These are phyloP conservation scores for Siderastrea siderea DNA, from an alignment of 92 coral and sea anemone species.

Conservation along the genomic window DNA sequence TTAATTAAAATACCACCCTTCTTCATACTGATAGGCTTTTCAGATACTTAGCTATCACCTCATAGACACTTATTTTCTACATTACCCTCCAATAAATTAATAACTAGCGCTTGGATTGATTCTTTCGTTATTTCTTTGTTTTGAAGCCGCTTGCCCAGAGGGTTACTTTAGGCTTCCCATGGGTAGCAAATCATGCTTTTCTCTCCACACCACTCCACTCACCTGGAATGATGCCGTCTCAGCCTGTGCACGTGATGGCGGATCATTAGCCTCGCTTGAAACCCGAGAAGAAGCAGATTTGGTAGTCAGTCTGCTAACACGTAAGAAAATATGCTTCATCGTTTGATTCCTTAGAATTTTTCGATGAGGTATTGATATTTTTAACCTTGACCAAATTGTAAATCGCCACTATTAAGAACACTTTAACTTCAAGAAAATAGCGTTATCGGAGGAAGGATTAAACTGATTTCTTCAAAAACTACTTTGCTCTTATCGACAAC, in stretches of 20 bases:
- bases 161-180: conserved; percentile 34
- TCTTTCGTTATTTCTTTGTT: not conserved
- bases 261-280: conserved; percentile 73
- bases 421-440: too few species aligned
- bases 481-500: too few species aligned
- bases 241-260: conserved; percentile 75
- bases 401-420: too few species aligned
- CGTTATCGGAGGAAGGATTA: too few species aligned
- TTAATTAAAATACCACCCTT: too few species aligned
- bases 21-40: too few species aligned
- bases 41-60: too few species aligned
- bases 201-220: conserved; percentile 46
- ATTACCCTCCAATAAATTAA: too few species aligned
- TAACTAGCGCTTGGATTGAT: not conserved
- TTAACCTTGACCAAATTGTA: too few species aligned
- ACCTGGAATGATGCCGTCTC: conserved; percentile 81
- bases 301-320: not conserved
- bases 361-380: not conserved
- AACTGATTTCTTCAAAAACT: too few species aligned
- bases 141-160: conserved; percentile 66
- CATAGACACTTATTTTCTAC: too few species aligned
- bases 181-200: conserved; percentile 67
- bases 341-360: not conserved
- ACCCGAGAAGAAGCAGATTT: conserved; percentile 62
- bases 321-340: not conserved